phyloP scores from a whole-genome alignment of 2,797 vertebrate genomes.

The Sebastes hopkinsi region DNA sequence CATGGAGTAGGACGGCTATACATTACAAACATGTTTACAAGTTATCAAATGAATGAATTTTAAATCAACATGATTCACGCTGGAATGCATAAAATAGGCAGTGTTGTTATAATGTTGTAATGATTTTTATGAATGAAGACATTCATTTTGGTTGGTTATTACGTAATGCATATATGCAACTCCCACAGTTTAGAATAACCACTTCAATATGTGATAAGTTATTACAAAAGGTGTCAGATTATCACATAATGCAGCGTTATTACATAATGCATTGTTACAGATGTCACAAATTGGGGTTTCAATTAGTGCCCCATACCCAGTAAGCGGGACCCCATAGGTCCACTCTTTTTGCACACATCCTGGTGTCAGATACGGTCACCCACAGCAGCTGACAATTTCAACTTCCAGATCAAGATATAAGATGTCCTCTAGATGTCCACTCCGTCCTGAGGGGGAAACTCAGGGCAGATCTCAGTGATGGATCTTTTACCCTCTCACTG shows the following conservation, averaged over 20 bases:
- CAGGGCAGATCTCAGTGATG: slow-evolving; percentile 1
- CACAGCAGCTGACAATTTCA: background rate
- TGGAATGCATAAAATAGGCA: background rate
- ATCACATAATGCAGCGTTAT: background rate
- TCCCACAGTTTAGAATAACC: too few relatives aligned
- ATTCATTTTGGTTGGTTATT: too few relatives aligned
- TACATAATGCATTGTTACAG: background rate
- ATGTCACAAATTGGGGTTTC: background rate
- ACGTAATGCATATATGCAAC: too few relatives aligned
- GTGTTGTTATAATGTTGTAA: too few relatives aligned
- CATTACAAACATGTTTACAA: background rate
- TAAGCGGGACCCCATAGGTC: background rate
- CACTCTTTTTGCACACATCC: background rate
- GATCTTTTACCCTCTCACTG: background rate
- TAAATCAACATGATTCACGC: background rate
- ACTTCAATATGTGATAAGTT: too few relatives aligned
- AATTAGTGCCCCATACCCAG: background rate
- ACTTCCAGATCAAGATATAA: slow-evolving; percentile 15
- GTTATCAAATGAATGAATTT: too few relatives aligned
- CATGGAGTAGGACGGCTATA: background rate
- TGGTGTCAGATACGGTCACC: background rate
- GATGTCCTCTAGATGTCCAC: slow-evolving; percentile 59
- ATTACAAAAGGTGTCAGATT: background rate
- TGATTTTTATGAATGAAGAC: too few relatives aligned
- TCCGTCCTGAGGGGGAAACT: slow-evolving; percentile 17